A percentile compares a stretch with the other conserved stretches of the same genome.
Evolutionary conservation across 53 echinoderm and acorn worm species (phyloP).

Genomic region (Pentamera pediparva): DNA sequence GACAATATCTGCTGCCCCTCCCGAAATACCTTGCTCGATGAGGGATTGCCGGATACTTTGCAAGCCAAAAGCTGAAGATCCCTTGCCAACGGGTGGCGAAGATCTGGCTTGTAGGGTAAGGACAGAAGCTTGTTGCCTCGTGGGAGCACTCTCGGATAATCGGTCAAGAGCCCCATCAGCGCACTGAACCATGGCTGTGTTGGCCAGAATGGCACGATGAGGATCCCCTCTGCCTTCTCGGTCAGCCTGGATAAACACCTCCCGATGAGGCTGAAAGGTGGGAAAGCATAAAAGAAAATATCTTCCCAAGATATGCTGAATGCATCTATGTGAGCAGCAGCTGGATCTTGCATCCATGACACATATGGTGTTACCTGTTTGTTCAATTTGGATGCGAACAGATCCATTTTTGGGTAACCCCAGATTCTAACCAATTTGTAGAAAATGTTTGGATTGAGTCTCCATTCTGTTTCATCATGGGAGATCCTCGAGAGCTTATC

Average conservation of each 20-base stretch:
- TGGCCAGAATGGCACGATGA: not conserved
- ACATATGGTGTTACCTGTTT: slow-evolving; percentile 35
- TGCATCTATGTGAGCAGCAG: slow-evolving; percentile 41
- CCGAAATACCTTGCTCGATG: too few species aligned
- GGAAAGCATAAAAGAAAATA: not conserved
- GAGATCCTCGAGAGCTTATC: slow-evolving; percentile 35
- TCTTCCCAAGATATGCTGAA: too few species aligned
- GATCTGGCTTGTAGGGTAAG: too few species aligned
- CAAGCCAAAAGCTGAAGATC: too few species aligned
- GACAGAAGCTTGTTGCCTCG: too few species aligned
- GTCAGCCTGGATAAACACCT: too few species aligned
- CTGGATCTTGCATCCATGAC: slow-evolving; percentile 50
- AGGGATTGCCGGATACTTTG: too few species aligned
- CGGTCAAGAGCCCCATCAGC: not conserved
- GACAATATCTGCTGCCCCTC: too few species aligned
- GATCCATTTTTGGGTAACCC: slow-evolving; percentile 40
- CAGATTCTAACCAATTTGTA: not conserved
- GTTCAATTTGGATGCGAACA: slow-evolving; percentile 49
- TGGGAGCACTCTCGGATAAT: not conserved
- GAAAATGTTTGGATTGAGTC: slow-evolving; percentile 9
- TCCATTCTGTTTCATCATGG: slow-evolving; percentile 30
- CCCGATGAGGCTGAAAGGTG: not conserved
- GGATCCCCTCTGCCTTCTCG: not conserved
- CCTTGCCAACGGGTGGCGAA: too few species aligned
- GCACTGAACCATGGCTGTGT: not conserved